phyloP scores from a whole-genome alignment of 2,797 vertebrate species.

The Clarias laeviceps region DNA sequence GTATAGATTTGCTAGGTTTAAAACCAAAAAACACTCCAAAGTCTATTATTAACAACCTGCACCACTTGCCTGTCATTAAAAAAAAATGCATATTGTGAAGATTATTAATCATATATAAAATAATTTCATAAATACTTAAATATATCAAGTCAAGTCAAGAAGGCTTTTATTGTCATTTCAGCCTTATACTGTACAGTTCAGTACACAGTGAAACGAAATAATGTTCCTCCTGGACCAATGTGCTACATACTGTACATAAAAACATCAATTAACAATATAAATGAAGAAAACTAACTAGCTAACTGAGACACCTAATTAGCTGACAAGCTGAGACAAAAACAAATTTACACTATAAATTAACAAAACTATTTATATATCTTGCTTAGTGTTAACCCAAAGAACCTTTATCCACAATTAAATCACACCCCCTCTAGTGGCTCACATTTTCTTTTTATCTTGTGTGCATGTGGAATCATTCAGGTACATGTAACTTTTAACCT shows the following conservation, averaged over 20 bases:
- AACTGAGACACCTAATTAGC: too few relatives aligned
- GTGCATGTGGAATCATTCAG: neutral
- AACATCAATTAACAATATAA: too few relatives aligned
- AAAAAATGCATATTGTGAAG: neutral
- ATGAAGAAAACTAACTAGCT: too few relatives aligned
- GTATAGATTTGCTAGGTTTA: neutral
- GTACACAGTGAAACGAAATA: too few relatives aligned
- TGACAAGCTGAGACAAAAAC: too few relatives aligned
- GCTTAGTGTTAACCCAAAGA: neutral
- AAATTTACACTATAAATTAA: too few relatives aligned
- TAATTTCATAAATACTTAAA: neutral
- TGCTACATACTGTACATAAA: too few relatives aligned
- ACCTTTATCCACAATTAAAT: neutral
- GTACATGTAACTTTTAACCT: neutral
- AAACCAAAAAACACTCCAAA: neutral
- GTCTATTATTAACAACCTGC: neutral
- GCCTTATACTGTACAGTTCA: too few relatives aligned
- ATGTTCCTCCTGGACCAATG: too few relatives aligned
- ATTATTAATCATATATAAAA: neutral
- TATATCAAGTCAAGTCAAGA: neutral
- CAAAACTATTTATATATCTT: neutral
- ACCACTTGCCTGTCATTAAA: neutral
- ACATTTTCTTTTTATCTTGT: neutral
- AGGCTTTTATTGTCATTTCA: too few relatives aligned
- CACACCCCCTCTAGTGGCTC: neutral